Evolutionary conservation across 2,888 invertebrate genomes (phyloP), one percentile per base, ranked within the genome.

Genomic region (Eucera pruinosa): DNA sequence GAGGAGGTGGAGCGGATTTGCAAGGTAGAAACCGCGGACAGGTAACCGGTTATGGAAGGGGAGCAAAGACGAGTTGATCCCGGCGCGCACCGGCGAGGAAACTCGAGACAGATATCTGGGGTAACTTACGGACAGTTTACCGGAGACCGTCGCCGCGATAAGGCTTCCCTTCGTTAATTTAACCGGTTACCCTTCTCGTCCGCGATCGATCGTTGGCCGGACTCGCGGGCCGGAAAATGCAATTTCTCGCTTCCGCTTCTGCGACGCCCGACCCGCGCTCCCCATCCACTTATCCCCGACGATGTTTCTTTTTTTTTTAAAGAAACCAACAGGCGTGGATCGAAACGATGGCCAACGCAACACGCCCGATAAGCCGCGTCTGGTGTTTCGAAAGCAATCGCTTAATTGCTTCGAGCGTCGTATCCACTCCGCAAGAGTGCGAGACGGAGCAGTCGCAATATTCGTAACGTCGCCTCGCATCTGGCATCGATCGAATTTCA

Each of bases 151-250:
- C 45, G 18, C 20, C 25, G 47, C 41, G 74, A 55, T 72, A 69
- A 62, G 75, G 78, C 72, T 84, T 83, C 9, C 84, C 27, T 65
- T 75, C 71, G 66, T 71, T 83, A 65, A 72, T 84, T 75, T 60
- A 43, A 65, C 73, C 81, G 45, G 79, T 65, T 82, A 76, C 61
- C 47, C 70, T 66, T 64, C 33, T 36, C 27, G 57, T 41, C 55
- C 50, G 43, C 57, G 52, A 68, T 77, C 67, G 64, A 39, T 41
- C 50, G 13, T 13, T 1, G 13, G 20, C 3, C 11, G 11, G 20
- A 39, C 43, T 36, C 4, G 48, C 18, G 25, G 25, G 3, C 47
- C 48, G 45, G 74, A 52, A 64, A 20, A 6, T 23, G 43, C 23
- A 55, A 50, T 64, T 55, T 20, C 57, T 18, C 18, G 41, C 50